A percentile compares a stretch with the other conserved stretches of the same genome.
These are phyloP conservation scores for Anastrepha ludens DNA, from an alignment of 1,140 invertebrate species.

Conservation along the genomic window DNA sequence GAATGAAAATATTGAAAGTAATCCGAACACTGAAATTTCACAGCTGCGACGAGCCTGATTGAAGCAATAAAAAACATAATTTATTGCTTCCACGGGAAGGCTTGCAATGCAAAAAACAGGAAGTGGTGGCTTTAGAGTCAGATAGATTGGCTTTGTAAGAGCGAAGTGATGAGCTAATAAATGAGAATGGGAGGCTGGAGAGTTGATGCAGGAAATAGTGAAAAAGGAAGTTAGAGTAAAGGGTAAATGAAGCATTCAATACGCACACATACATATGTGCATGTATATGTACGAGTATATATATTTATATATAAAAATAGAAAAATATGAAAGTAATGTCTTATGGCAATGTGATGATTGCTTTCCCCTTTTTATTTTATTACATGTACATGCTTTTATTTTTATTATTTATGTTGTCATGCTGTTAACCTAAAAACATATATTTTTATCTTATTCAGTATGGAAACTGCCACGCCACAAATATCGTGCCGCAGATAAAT, in stretches of 20 bases:
- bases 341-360: slow-evolving; percentile 24
- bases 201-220: background rate
- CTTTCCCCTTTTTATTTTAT: background rate
- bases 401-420: slow-evolving; percentile 24
- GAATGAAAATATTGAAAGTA: background rate
- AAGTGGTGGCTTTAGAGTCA: background rate
- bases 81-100: background rate
- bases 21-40: background rate
- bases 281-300: background rate
- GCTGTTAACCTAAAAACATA: background rate
- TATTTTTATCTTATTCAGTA: slow-evolving; percentile 6
- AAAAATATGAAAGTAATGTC: slow-evolving; percentile 30
- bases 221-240: background rate
- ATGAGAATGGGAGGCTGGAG: background rate
- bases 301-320: slow-evolving; percentile 8
- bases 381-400: background rate
- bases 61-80: background rate
- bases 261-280: background rate
- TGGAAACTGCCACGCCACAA: background rate
- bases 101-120: background rate
- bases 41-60: background rate
- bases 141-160: slow-evolving; percentile 1
- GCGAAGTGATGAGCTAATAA: background rate
- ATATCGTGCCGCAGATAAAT: background rate
- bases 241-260: background rate